Base-by-base conservation (phyloP, 2,797 vertebrate genomes). In the Clarias platycephalus region DNA sequence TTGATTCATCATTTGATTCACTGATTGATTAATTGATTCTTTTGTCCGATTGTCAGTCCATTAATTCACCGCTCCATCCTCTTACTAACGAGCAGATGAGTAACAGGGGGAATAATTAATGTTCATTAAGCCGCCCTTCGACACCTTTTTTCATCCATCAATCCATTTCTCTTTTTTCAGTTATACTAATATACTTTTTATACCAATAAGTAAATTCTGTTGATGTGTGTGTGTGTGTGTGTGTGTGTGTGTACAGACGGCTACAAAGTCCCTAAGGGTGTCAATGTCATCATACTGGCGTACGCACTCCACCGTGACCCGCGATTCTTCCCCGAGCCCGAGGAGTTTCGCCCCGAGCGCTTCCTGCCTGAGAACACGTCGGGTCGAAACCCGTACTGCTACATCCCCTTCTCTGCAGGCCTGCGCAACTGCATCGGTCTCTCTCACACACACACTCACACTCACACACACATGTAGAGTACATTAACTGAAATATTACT, bases 341-440 rank as follows among this genome's bases (percentile, higher is more conserved):
- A 97, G 24, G 95, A 96, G 89, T 99, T 99, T 91, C 93, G 89
- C 8, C 97, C 98, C 0, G 97, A 99, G 22, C 93, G 97, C 2
- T 99, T 99, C 88, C 88, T 97, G 9, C 93, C 95, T 0, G 96
- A 98, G 88, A 99, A 98, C 44, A 90, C 86, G 0, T 88, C 80
- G 15, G 96, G 95, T 70, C 93, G 97, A 70, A 96, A 96, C 76
- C 95, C 97, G 0, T 99, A 97, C 0, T 93, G 97, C 0, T 99
- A 95, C 0, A 88, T 99, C 85, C 97, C 98, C 67, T 99, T 99
- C 90, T 99, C 98, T 8, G 98, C 98, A 1, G 98, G 98, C 78
- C 95, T 96, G 71, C 96, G 98, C 85, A 99, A 99, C 93, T 99
- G 97, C 72, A 97, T 99, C 20, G 98, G 98, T 99, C 90, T 53